Evolutionary conservation across 92 coral and sea anemone species (phyloP).

Genomic region (Phenganax subtilis): DNA sequence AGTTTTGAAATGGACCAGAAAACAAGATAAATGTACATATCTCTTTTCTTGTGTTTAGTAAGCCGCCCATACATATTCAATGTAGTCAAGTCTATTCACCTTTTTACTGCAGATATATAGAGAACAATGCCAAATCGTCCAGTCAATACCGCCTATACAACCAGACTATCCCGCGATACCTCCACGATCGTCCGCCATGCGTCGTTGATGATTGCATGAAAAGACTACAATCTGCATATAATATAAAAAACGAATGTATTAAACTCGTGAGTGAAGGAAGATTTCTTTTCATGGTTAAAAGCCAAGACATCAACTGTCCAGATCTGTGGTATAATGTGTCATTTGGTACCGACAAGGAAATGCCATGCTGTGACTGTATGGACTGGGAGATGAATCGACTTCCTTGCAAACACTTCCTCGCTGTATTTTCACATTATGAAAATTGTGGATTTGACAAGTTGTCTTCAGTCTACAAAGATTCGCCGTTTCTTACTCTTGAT

Average conservation of each 20-base stretch:
- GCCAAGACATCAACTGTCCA: constrained; percentile 20
- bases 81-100: background rate
- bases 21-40: too few relatives aligned
- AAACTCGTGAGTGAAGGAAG: constrained; percentile 13
- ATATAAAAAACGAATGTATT: constrained; percentile 23
- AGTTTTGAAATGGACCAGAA: too few relatives aligned
- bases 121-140: constrained; percentile 25
- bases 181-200: constrained; percentile 40
- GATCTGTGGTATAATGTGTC: constrained; percentile 29
- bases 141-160: constrained; percentile 24
- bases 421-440: constrained; percentile 26
- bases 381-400: constrained; percentile 50
- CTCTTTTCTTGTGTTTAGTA: too few relatives aligned
- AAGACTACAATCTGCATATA: constrained; percentile 25
- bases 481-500: constrained; percentile 45
- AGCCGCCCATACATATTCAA: too few relatives aligned
- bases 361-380: constrained; percentile 41
- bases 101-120: constrained; percentile 26
- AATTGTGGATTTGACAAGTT: constrained; percentile 41
- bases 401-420: constrained; percentile 56
- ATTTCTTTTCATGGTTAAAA: constrained; percentile 21
- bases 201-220: constrained; percentile 38
- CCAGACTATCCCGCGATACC: constrained; percentile 33
- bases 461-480: constrained; percentile 34
- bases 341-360: constrained; percentile 35